Conservation (phyloP, 2,888 invertebrate species). For the Plemyria rubiginata region DNA sequence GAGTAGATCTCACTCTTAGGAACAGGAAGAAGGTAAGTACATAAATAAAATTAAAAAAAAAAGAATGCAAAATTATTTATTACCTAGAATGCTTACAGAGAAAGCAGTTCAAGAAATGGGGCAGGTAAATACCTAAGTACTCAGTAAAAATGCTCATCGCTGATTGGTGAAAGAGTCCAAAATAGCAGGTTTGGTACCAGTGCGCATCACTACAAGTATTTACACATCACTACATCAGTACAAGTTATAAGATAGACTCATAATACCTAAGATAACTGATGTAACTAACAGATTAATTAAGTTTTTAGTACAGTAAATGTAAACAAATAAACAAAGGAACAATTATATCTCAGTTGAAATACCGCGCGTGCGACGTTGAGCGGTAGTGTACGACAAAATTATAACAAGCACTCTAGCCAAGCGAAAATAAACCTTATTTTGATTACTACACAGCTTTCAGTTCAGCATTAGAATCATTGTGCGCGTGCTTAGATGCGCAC, state of each 20-base stretch:
- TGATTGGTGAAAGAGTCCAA: too few species aligned
- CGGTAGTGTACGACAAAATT: conserved; percentile 71
- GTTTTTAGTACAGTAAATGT: conserved; percentile 41
- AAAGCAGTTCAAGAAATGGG: too few species aligned
- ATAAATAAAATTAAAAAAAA: too few species aligned
- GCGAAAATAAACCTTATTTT: conserved; percentile 39
- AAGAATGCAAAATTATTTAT: too few species aligned
- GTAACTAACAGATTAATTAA: conserved; percentile 31
- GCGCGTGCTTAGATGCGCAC: conserved; percentile 70
- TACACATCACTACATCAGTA: too few species aligned
- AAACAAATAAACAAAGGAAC: conserved; percentile 75
- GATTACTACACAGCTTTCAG: conserved; percentile 7
- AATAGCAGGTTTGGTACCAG: neutral
- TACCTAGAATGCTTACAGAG: too few species aligned
- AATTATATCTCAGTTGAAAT: conserved; percentile 75
- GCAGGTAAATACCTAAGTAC: too few species aligned
- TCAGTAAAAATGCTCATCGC: too few species aligned
- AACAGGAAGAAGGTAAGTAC: too few species aligned
- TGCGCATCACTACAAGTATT: too few species aligned
- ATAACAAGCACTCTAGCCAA: conserved; percentile 20
- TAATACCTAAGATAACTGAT: conserved; percentile 10
- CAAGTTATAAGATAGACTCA: neutral
- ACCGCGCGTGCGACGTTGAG: conserved; percentile 66
- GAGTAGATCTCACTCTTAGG: too few species aligned
- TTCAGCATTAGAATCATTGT: conserved; percentile 48